These are phyloP conservation scores for Odontamblyopus rebecca DNA, from an alignment of 2,797 vertebrate genomes.

Conservation along the genomic window DNA sequence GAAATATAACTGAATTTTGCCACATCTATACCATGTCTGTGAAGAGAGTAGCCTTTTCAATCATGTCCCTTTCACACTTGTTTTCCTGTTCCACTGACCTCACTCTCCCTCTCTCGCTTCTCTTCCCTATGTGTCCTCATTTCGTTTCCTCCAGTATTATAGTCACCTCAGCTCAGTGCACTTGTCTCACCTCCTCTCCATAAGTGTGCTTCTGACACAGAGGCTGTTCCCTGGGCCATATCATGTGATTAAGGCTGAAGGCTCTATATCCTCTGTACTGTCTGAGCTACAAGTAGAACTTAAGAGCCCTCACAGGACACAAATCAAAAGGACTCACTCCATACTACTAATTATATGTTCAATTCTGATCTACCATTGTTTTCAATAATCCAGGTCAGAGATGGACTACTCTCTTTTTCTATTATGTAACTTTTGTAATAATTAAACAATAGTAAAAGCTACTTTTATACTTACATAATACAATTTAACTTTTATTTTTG, in stretches of 20 bases:
- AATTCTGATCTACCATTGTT: not conserved
- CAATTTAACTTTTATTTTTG: no score
- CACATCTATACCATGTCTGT: not conserved
- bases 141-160: not conserved
- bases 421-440: not conserved
- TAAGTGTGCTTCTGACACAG: conserved; percentile 44
- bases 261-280: conserved; percentile 43
- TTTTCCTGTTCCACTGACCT: conserved; percentile 17
- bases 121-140: conserved; percentile 14
- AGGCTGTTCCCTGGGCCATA: conserved; percentile 63
- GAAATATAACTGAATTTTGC: not conserved
- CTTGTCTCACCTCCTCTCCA: conserved; percentile 48
- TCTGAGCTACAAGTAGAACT: conserved; percentile 31
- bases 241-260: conserved; percentile 57
- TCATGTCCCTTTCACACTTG: conserved; percentile 24
- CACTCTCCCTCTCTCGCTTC: not conserved
- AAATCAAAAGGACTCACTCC: not conserved
- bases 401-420: not conserved
- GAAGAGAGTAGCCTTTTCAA: conserved; percentile 2
- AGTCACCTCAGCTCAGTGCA: not conserved
- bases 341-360: conserved; percentile 7
- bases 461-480: no score
- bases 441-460: no score
- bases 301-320: conserved; percentile 18
- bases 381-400: not conserved